Evolutionary conservation across 2,797 vertebrate genomes (phyloP), one percentile per base, ranked within the genome.

Genomic region (Pipistrellus kuhlii): DNA sequence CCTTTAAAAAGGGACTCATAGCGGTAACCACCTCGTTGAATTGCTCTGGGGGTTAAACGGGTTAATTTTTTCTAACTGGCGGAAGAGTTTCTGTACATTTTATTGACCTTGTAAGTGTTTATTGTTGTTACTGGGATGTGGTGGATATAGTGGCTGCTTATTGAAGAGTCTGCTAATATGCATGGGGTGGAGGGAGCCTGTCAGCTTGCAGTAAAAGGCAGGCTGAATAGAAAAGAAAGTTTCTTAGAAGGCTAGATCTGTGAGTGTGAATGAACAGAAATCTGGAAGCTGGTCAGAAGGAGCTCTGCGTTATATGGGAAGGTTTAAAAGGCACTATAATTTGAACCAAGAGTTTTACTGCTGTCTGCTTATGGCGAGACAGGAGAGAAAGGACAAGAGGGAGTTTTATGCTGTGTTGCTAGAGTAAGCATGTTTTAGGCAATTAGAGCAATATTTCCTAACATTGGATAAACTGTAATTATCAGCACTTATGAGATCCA

Each of bases 371-470:
- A 6, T 64, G 12, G 64, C 15, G 23, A 82, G 84, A 66, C 27
- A 88, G 62, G 30, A 88, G 25, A 82, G 3, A 69, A 83, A 83
- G 57, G n/a, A 88, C 17, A 32, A 44, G 68, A 35, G 25, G 55
- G 55, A 71, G 8, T 81, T 72, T 77, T 81, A 41, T 23, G 30
- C 9, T 77, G 62, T 5, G 11, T 35, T 84, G 41, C 48, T 53
- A 64, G 44, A 10, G 3, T 82, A 85, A 78, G 48, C 57, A 66
- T 51, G 30, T 90, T 89, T 84, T 44, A 77, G 72, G 13, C 27
- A 94, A 62, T 94, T 94, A 62, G 35, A 90, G 13, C 18, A 25
- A 13, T 85, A 85, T 82, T 87, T 94, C 77, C 86, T 85, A 85
- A 91, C 64, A 73, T 27, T 88, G 89, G 32, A 10, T 85, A 82